Percentiles rank a stretch among this genome's conserved stretches.
phyloP scores from a whole-genome alignment of 2,888 invertebrate genomes.

The Caenorhabditis afra region DNA sequence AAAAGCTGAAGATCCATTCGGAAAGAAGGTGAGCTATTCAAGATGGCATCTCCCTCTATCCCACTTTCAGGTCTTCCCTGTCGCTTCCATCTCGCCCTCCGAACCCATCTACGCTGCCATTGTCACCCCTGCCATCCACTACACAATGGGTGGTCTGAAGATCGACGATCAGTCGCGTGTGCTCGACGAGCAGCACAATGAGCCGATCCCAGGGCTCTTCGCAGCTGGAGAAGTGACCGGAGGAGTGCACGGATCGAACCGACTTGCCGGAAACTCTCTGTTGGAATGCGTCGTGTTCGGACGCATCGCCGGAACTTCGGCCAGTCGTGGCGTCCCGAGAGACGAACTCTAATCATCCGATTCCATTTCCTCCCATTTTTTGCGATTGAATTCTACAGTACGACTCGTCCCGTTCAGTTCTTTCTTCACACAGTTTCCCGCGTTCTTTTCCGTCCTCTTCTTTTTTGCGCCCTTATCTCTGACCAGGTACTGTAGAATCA shows the following conservation, averaged over 20 bases:
- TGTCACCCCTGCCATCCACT: constrained; percentile 79
- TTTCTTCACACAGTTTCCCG: too few species aligned
- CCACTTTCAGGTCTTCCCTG: constrained; percentile 49
- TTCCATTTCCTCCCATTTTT: background rate
- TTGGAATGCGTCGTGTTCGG: constrained; percentile 81
- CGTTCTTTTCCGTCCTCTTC: background rate
- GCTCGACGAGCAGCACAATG: constrained; percentile 71
- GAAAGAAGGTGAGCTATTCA: constrained; percentile 32
- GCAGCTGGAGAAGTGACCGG: constrained; percentile 81
- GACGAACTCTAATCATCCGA: constrained; percentile 29
- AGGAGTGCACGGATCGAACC: constrained; percentile 80
- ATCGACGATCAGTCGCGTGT: constrained; percentile 75
- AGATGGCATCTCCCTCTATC: too few species aligned
- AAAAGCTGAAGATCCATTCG: constrained; percentile 42
- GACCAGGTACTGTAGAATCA: constrained; percentile 43
- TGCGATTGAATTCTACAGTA: constrained; percentile 50
- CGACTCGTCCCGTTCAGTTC: constrained; percentile 38
- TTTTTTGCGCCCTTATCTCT: background rate
- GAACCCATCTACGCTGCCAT: constrained; percentile 77
- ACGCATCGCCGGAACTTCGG: constrained; percentile 75
- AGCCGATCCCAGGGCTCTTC: constrained; percentile 75
- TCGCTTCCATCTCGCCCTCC: constrained; percentile 52
- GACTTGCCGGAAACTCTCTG: constrained; percentile 80
- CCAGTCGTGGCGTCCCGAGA: constrained; percentile 3
- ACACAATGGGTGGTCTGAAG: constrained; percentile 80